These are phyloP conservation scores for Shinisaurus crocodilurus DNA, from an alignment of 2,113 vertebrate species.

Conservation along the genomic window DNA sequence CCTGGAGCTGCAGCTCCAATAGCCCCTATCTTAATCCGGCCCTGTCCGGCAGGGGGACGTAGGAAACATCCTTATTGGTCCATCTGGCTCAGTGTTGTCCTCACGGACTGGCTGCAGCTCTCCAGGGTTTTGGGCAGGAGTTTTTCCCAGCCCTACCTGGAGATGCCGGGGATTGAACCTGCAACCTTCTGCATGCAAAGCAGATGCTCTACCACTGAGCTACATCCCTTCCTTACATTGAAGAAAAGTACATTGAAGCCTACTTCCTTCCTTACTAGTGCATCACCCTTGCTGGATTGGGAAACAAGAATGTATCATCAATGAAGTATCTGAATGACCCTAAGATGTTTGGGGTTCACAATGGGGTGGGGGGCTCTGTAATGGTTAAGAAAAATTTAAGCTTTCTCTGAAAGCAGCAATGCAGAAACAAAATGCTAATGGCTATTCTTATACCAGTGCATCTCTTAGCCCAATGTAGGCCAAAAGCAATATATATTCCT, in stretches of 20 bases:
- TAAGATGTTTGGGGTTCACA: background rate
- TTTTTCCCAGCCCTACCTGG: no score
- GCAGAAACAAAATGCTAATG: conserved; percentile 31
- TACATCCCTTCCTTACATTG: no score
- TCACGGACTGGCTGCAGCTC: no score
- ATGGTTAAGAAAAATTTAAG: background rate
- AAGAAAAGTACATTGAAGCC: background rate
- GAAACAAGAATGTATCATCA: background rate
- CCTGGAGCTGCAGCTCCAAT: no score
- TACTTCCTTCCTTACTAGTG: background rate
- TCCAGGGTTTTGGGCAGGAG: no score
- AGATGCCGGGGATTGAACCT: no score
- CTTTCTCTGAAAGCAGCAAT: background rate
- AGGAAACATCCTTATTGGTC: no score
- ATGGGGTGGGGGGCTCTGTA: background rate
- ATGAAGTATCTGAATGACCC: conserved; percentile 5
- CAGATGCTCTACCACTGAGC: no score
- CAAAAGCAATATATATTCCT: conserved; percentile 35
- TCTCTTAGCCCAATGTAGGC: conserved; percentile 12
- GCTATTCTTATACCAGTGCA: background rate
- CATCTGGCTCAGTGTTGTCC: no score
- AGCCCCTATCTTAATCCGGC: no score
- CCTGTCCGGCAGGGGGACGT: background rate
- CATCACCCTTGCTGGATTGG: background rate
- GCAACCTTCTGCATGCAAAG: no score